phyloP scores from a whole-genome alignment of 2,113 vertebrate species.

The Siniperca knerii region DNA sequence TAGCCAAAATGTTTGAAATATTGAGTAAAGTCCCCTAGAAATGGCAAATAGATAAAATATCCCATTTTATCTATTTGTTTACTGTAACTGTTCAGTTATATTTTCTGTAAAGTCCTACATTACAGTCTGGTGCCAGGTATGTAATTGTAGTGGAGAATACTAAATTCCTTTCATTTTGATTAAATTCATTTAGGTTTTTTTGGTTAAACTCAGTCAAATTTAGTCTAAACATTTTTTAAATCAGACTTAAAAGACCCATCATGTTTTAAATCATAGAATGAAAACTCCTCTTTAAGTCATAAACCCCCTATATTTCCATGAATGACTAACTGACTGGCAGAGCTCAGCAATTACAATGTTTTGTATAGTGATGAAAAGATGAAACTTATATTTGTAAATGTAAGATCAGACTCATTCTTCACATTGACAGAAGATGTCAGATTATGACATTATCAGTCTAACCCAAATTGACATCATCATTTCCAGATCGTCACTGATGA shows the following conservation, averaged over 20 bases:
- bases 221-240: not conserved
- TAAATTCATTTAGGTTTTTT: not conserved
- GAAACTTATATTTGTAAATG: not conserved
- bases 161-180: not conserved
- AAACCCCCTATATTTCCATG: not conserved
- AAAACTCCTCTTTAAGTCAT: not conserved
- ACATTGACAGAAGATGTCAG: not conserved
- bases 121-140: not conserved
- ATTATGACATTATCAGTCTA: not conserved
- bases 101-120: not conserved
- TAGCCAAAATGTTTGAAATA: not conserved
- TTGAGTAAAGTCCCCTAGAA: not conserved
- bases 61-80: not conserved
- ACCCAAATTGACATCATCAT: slow-evolving; percentile 35
- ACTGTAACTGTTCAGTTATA: not conserved
- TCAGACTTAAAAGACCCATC: not conserved
- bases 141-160: not conserved
- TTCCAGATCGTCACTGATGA: slow-evolving; percentile 14
- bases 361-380: not conserved
- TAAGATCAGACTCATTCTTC: not conserved
- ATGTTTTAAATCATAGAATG: not conserved
- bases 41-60: not conserved
- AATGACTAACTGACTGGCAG: not conserved
- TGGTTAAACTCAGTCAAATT: not conserved
- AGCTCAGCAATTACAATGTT: not conserved